Evolutionary conservation across 2,888 invertebrate genomes (phyloP).

Genomic region (Harpagoxenus sublaevis): DNA sequence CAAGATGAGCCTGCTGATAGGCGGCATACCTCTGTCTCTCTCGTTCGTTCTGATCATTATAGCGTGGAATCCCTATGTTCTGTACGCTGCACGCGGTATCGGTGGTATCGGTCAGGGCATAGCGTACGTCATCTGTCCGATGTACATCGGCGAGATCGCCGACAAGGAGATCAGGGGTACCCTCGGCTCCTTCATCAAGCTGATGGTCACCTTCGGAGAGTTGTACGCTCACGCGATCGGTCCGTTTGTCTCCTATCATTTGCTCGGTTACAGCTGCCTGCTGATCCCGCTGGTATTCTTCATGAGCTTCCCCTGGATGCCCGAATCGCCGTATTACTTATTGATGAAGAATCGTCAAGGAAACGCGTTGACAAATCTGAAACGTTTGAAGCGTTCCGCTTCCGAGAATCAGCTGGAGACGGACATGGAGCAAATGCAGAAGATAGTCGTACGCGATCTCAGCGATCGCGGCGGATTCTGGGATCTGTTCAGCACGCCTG

Average conservation of each 20-base stretch:
- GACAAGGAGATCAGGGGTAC: slow-evolving; percentile 88
- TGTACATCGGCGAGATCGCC: slow-evolving; percentile 90
- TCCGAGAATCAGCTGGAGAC: slow-evolving; percentile 86
- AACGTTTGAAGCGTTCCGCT: slow-evolving; percentile 86
- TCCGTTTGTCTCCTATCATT: slow-evolving; percentile 85
- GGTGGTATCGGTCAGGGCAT: slow-evolving; percentile 90
- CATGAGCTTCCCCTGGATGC: slow-evolving; percentile 87
- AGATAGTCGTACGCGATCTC: slow-evolving; percentile 87
- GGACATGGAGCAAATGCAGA: slow-evolving; percentile 85
- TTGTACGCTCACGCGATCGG: slow-evolving; percentile 84
- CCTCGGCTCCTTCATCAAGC: slow-evolving; percentile 81
- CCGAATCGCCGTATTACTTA: slow-evolving; percentile 89
- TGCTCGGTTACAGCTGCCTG: slow-evolving; percentile 85
- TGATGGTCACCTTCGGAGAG: slow-evolving; percentile 84
- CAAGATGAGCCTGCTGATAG: slow-evolving; percentile 87
- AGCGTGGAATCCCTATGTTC: slow-evolving; percentile 87
- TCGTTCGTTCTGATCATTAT: slow-evolving; percentile 89
- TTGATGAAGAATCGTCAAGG: slow-evolving; percentile 87
- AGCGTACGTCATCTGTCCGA: slow-evolving; percentile 89
- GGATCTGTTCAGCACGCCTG: slow-evolving; percentile 87
- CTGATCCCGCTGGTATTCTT: slow-evolving; percentile 87
- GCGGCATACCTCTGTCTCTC: slow-evolving; percentile 88
- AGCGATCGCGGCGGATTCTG: slow-evolving; percentile 87
- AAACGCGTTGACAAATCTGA: slow-evolving; percentile 86
- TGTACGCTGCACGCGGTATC: slow-evolving; percentile 89